These are phyloP conservation scores for Toxonevra muliebris DNA, from an alignment of 2,888 invertebrate species.

Conservation along the genomic window DNA sequence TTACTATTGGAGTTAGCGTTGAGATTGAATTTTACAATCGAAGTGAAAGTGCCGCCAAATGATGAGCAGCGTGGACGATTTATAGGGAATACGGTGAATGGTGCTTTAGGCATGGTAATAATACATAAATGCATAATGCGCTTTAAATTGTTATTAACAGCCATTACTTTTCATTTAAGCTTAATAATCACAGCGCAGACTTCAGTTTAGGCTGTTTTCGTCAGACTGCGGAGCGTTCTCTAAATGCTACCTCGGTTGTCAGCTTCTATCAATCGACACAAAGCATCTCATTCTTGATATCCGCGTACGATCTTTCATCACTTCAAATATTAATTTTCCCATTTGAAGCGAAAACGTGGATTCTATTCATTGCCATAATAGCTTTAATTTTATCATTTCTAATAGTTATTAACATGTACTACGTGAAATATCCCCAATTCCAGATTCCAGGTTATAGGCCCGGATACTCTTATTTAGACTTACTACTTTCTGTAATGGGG, in stretches of 20 bases:
- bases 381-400: neutral
- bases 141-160: neutral
- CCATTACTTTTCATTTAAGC: constrained; percentile 30
- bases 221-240: constrained; percentile 40
- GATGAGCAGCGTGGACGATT: neutral
- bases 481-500: neutral
- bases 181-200: constrained; percentile 40
- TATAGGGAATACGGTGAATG: neutral
- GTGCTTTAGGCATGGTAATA: neutral
- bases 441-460: neutral
- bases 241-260: constrained; percentile 35
- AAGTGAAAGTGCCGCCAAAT: constrained; percentile 21
- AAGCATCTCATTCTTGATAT: constrained; percentile 38
- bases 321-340: too few relatives aligned
- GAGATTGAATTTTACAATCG: constrained; percentile 45
- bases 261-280: constrained; percentile 43
- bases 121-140: neutral
- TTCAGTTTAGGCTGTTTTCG: constrained; percentile 46
- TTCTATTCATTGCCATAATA: neutral
- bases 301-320: too few relatives aligned
- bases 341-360: too few relatives aligned
- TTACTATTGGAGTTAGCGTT: constrained; percentile 41
- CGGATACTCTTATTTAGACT: neutral
- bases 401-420: too few relatives aligned
- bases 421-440: too few relatives aligned